Evolutionary conservation across 1,140 invertebrate genomes (phyloP).

Genomic region (Drosophila kurseongensis): DNA sequence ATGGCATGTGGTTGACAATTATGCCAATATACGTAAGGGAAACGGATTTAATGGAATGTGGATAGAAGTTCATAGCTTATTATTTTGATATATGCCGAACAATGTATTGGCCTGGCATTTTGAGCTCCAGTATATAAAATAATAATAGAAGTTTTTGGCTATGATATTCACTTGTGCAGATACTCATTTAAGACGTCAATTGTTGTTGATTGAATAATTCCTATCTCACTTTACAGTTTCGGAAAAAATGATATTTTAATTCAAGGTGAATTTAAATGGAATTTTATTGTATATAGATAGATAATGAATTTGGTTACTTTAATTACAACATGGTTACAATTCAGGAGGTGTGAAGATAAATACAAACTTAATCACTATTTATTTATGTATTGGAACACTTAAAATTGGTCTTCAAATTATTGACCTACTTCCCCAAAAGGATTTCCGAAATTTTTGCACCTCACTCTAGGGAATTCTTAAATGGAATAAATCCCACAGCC

Average conservation of each 20-base stretch:
- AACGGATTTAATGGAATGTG: conserved; percentile 23
- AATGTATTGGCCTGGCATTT: conserved; percentile 4
- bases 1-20: conserved; percentile 27
- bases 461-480: background rate
- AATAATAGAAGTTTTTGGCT: background rate
- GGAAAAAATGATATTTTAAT: no score
- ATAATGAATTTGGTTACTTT: no score
- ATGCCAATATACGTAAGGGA: conserved; percentile 3
- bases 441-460: background rate
- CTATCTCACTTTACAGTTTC: background rate
- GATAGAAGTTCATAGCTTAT: conserved; percentile 37
- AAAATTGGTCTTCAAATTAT: background rate
- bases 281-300: no score
- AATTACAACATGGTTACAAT: no score
- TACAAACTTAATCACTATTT: no score
- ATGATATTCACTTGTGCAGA: background rate
- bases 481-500: conserved; percentile 14
- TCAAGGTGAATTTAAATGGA: no score
- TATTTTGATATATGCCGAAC: conserved; percentile 29
- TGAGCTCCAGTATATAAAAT: background rate
- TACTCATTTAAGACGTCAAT: background rate
- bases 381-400: no score
- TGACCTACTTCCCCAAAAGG: background rate
- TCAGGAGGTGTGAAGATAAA: no score
- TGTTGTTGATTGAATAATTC: background rate